Percentiles rank a stretch among this genome's conserved stretches.
Conservation (phyloP, 2,797 vertebrate genomes). For the Australoheros facetus region DNA sequence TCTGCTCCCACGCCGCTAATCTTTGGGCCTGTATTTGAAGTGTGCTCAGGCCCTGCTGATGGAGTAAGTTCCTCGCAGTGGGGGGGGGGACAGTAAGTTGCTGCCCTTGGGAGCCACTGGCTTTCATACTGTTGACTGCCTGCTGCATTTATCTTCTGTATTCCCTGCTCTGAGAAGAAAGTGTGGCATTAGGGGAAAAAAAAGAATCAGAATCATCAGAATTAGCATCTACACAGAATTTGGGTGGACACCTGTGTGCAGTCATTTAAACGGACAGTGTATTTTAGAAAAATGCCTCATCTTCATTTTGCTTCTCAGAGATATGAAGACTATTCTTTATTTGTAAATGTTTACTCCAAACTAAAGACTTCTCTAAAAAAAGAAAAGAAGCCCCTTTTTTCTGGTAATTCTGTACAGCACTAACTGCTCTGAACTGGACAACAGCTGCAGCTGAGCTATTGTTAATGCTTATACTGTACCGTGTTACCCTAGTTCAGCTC, state of each 20-base stretch:
- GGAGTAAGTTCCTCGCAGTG: conserved; percentile 54
- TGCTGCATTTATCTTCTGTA: conserved; percentile 16
- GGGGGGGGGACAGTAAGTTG: conserved; percentile 43
- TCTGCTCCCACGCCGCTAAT: conserved; percentile 57
- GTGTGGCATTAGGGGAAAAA: background rate
- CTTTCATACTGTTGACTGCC: conserved; percentile 46
- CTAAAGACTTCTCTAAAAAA: background rate
- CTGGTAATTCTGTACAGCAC: background rate
- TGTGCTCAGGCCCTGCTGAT: conserved; percentile 68
- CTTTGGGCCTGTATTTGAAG: conserved; percentile 68
- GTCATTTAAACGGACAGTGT: no score
- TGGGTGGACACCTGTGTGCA: background rate
- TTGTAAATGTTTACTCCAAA: background rate
- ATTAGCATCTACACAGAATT: background rate
- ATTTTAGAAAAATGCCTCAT: background rate
- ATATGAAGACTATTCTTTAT: background rate
- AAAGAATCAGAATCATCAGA: background rate
- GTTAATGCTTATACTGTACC: conserved; percentile 3
- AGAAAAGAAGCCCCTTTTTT: background rate
- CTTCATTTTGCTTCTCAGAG: background rate
- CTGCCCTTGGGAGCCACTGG: conserved; percentile 45
- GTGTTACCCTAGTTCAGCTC: conserved; percentile 30
- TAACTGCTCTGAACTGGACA: conserved; percentile 13
- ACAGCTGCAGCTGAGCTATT: conserved; percentile 23
- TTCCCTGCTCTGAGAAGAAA: conserved; percentile 18